phyloP scores from a whole-genome alignment of 2,113 vertebrate species.

The Thunnus maccoyii region DNA sequence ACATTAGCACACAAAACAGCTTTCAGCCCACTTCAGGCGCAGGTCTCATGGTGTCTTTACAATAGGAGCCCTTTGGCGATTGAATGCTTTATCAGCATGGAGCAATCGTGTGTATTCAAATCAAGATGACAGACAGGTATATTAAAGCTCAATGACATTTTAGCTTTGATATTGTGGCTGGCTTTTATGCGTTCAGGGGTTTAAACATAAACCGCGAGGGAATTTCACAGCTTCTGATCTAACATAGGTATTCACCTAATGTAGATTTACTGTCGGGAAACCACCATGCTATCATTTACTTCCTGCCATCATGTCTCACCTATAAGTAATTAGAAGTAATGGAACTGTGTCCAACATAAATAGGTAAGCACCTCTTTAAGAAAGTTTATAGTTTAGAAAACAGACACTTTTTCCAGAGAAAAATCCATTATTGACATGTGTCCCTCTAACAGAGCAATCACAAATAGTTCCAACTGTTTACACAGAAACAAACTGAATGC shows the following conservation, averaged over 20 bases:
- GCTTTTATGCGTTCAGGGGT: slow-evolving; percentile 63
- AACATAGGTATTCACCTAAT: slow-evolving; percentile 22
- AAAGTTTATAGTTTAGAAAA: background rate
- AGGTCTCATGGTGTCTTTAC: slow-evolving; percentile 46
- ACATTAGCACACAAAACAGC: slow-evolving; percentile 32
- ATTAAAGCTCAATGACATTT: slow-evolving; percentile 85
- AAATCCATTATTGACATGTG: slow-evolving; percentile 32
- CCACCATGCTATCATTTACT: slow-evolving; percentile 12
- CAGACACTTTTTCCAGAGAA: background rate
- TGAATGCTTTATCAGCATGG: slow-evolving; percentile 68
- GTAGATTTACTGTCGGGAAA: slow-evolving; percentile 3
- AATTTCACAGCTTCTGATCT: slow-evolving; percentile 59
- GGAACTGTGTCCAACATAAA: background rate
- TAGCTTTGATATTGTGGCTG: slow-evolving; percentile 70
- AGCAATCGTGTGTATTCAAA: slow-evolving; percentile 80
- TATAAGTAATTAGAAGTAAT: slow-evolving; percentile 26
- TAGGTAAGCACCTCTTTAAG: background rate
- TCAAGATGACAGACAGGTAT: slow-evolving; percentile 81
- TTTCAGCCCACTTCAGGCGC: slow-evolving; percentile 40
- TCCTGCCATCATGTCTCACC: background rate
- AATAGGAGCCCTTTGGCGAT: slow-evolving; percentile 54
- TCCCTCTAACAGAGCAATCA: slow-evolving; percentile 13
- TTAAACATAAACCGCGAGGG: slow-evolving; percentile 62
- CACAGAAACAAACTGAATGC: slow-evolving; percentile 13
- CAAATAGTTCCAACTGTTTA: slow-evolving; percentile 38